Base-by-base conservation (phyloP, 2,888 invertebrate genomes). In the Drosophila mercatorum region DNA sequence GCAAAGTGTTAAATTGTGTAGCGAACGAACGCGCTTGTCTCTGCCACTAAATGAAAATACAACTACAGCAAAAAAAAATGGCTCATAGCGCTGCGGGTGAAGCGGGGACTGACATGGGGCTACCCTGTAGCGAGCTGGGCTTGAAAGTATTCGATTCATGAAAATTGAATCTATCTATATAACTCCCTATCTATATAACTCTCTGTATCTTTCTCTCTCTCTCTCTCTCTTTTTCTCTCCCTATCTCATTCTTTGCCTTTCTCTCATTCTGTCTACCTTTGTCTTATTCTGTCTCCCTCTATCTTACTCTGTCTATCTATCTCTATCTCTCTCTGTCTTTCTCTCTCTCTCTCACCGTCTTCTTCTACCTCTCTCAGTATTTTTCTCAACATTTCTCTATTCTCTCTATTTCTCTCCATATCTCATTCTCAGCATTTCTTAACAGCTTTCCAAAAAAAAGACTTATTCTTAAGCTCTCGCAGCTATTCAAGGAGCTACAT, bases 1-100 rank as follows among this genome's bases (percentile, higher is more conserved):
- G 72, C 72, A 84, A 86, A 84, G 84, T 84, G 84, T 84, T 84
- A 84, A 84, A 88, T 86, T 88, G 83, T 84, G 84, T 84, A 76
- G 68, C 65, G 41, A 78, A 66, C 72, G 67, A 63, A 40, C 53
- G 56, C 68, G 41, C 43, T 56, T 68, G 62, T 56, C 63, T 60
- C 52, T 58, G 28, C 34, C 55, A 22, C 53, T 51, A 63, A 47
- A 34, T 47, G 28, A 56, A 59, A 46, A 61, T 34, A 28, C 10
- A 62, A 11, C 22, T 22, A 34, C 56, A 51, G 22, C 22, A 22
- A 43, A 26, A 51, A 43, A 28, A 44, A 58, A 63, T 44, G 36
- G 59, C 46, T 56, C 57, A 56, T 62, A 43, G 49, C 11, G 17
- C 31, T 3, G 5, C 6, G 10, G 5, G 11, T 17, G 12, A 4